Percentiles rank a stretch among this genome's conserved stretches.
phyloP scores from a whole-genome alignment of 2,797 vertebrate genomes.

The Anniella stebbinsi region DNA sequence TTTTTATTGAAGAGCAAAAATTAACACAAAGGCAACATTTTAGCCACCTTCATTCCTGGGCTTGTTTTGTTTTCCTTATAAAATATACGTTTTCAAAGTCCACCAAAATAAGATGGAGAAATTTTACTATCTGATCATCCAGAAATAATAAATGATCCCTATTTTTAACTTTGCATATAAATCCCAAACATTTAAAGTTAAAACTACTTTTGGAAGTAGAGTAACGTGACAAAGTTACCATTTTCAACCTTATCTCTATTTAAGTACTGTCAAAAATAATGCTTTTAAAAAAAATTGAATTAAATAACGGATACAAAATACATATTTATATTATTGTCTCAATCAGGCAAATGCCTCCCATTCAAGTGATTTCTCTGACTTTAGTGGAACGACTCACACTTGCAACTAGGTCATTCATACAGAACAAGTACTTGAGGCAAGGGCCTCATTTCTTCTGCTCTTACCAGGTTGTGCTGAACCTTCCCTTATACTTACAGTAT shows the following conservation, averaged over 20 bases:
- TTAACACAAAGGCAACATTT: slow-evolving; percentile 31
- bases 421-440: slow-evolving; percentile 43
- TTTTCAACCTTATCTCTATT: slow-evolving; percentile 63
- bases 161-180: slow-evolving; percentile 65
- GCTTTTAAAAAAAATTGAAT: slow-evolving; percentile 62
- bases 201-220: slow-evolving; percentile 50
- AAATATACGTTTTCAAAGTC: background rate
- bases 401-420: background rate
- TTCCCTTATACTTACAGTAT: background rate
- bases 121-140: slow-evolving; percentile 37
- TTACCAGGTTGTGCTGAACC: no score
- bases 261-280: slow-evolving; percentile 69
- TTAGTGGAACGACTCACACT: background rate
- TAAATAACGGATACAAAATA: slow-evolving; percentile 75
- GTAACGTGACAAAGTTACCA: slow-evolving; percentile 55
- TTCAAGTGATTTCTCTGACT: slow-evolving; percentile 41
- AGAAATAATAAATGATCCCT: slow-evolving; percentile 56
- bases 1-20: slow-evolving; percentile 58
- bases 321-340: slow-evolving; percentile 48
- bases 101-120: background rate
- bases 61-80: background rate
- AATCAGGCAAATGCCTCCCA: slow-evolving; percentile 19
- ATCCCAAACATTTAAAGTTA: slow-evolving; percentile 61
- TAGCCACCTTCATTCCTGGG: slow-evolving; percentile 22
- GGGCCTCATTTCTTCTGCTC: slow-evolving; percentile 25